Conservation (phyloP, 2,113 vertebrate genomes). For the Pygoscelis antarcticus region DNA sequence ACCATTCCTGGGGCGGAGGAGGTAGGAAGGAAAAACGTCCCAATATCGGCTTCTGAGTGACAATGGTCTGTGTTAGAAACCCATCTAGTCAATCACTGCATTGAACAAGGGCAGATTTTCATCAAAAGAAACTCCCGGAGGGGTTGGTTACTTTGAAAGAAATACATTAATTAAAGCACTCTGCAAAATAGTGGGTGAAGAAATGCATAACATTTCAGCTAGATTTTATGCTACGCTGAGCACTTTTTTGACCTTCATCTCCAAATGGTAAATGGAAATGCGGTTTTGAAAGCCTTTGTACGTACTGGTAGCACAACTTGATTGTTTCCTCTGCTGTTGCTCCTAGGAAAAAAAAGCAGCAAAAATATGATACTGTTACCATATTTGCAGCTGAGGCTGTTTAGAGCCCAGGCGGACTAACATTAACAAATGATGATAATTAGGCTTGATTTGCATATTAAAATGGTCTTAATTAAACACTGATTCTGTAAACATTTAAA, state of each 20-base stretch:
- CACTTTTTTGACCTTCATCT: slow-evolving; percentile 48
- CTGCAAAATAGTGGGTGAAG: slow-evolving; percentile 27
- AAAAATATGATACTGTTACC: slow-evolving; percentile 48
- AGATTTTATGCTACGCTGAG: slow-evolving; percentile 40
- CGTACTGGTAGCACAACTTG: not conserved
- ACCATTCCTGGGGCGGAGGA: not conserved
- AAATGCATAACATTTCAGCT: slow-evolving; percentile 30
- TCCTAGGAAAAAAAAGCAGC: not conserved
- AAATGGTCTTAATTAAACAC: slow-evolving; percentile 81
- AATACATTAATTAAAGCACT: slow-evolving; percentile 62
- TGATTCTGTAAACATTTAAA: slow-evolving; percentile 74
- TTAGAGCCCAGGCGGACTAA: slow-evolving; percentile 66
- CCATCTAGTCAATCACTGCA: not conserved
- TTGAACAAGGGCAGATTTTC: slow-evolving; percentile 22
- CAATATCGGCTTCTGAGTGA: not conserved
- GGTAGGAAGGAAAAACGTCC: not conserved
- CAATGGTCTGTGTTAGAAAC: not conserved
- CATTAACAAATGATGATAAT: slow-evolving; percentile 79
- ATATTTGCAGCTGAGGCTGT: slow-evolving; percentile 62
- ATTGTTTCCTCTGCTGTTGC: slow-evolving; percentile 23
- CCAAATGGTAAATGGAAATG: slow-evolving; percentile 19
- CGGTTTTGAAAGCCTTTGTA: not conserved
- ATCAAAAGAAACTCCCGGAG: slow-evolving; percentile 21
- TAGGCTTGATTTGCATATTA: slow-evolving; percentile 79
- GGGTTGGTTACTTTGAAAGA: slow-evolving; percentile 17